Percentiles rank a stretch among this genome's conserved stretches.
These are phyloP conservation scores for Setipinna tenuifilis DNA, from an alignment of 2,797 vertebrate species.

Conservation along the genomic window DNA sequence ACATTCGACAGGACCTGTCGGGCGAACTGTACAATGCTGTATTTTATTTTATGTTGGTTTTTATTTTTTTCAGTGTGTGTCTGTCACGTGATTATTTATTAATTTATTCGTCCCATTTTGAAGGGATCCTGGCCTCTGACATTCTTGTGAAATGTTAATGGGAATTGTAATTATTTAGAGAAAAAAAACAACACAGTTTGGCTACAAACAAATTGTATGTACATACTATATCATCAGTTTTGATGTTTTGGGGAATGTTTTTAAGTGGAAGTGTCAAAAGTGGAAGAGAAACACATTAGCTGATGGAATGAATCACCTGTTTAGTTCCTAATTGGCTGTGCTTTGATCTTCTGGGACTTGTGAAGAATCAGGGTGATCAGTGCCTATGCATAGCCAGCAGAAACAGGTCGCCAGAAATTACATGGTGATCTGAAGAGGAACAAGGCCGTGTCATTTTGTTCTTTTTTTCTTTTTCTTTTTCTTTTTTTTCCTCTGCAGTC, in stretches of 20 bases:
- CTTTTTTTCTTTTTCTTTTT: neutral
- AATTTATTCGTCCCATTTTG: conserved; percentile 1
- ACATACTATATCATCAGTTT: conserved; percentile 11
- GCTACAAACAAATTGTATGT: neutral
- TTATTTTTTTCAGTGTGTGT: neutral
- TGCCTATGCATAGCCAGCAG: conserved; percentile 62
- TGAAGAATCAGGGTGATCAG: conserved; percentile 61
- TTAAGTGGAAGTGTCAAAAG: neutral
- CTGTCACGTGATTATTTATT: conserved; percentile 1
- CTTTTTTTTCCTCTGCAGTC: conserved; percentile 39
- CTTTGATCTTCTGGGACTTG: conserved; percentile 59
- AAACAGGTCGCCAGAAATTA: conserved; percentile 33
- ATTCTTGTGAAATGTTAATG: neutral
- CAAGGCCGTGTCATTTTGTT: neutral
- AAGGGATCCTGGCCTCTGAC: neutral
- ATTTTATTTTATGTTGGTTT: neutral
- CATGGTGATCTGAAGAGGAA: neutral
- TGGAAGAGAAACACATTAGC: neutral
- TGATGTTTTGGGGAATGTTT: neutral
- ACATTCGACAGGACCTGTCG: conserved; percentile 1
- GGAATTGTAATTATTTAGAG: conserved; percentile 4
- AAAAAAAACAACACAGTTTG: neutral
- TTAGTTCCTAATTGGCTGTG: conserved; percentile 21
- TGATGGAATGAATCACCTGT: neutral
- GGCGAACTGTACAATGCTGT: conserved; percentile 19